Evolutionary conservation across 2,797 vertebrate genomes (phyloP).

Genomic region (Rhincodon typus): DNA sequence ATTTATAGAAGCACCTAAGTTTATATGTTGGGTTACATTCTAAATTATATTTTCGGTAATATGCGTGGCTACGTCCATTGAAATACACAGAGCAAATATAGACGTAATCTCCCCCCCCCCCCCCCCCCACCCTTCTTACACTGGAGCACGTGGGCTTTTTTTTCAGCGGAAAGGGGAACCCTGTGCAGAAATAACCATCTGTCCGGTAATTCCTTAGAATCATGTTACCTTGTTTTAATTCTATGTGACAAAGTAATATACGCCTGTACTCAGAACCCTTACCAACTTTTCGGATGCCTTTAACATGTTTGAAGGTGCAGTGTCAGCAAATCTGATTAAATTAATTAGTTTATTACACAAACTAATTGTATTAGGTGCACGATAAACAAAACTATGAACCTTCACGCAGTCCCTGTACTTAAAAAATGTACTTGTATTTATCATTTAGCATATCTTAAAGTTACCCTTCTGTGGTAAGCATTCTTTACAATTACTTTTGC

Average conservation of each 20-base stretch:
- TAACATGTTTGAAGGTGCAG: background rate
- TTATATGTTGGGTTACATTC: background rate
- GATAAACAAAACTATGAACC: background rate
- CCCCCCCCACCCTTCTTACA: background rate
- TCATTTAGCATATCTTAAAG: background rate
- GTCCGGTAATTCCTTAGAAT: background rate
- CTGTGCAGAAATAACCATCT: background rate
- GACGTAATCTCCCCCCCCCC: background rate
- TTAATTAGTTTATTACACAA: background rate
- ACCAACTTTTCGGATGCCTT: background rate
- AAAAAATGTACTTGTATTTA: background rate
- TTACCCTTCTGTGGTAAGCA: background rate
- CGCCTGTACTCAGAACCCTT: background rate
- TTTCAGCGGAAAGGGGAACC: conserved; percentile 32
- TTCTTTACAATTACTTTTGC: background rate
- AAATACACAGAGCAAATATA: background rate
- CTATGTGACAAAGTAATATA: background rate
- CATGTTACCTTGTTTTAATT: background rate
- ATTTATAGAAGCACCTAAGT: background rate
- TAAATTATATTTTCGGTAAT: background rate
- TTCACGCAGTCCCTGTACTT: background rate
- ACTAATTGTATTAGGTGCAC: conserved; percentile 1
- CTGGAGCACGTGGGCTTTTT: conserved; percentile 12
- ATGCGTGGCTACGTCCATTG: background rate
- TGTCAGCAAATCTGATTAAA: background rate